Evolutionary conservation across 2,113 vertebrate species (phyloP).

Genomic region (Tricholaema leucomelas): DNA sequence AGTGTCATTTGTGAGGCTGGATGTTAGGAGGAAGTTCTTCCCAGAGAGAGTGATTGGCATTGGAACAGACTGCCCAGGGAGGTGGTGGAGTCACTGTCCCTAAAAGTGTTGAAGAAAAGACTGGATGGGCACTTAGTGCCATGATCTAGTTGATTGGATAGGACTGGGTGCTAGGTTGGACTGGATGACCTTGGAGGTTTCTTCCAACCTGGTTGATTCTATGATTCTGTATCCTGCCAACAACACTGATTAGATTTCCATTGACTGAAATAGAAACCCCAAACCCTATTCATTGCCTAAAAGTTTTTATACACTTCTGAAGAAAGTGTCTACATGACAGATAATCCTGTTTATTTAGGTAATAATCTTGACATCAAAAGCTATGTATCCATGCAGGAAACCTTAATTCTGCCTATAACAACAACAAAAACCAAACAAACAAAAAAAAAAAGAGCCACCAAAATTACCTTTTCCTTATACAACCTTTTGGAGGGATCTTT

Average conservation of each 20-base stretch:
- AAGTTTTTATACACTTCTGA: background rate
- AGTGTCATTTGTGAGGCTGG: too few relatives aligned
- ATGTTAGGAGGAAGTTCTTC: too few relatives aligned
- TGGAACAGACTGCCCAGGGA: too few relatives aligned
- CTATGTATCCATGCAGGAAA: background rate
- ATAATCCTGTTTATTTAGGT: background rate
- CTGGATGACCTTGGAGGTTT: too few relatives aligned
- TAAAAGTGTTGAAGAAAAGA: too few relatives aligned
- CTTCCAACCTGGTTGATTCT: too few relatives aligned
- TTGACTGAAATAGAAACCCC: background rate
- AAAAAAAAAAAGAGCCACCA: too few relatives aligned
- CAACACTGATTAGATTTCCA: background rate
- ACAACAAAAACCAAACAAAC: background rate
- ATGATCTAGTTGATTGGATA: too few relatives aligned
- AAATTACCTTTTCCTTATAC: rapidly evolving
- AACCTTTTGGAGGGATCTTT: background rate
- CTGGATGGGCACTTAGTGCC: too few relatives aligned
- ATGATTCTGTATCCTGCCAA: background rate
- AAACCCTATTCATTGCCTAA: background rate
- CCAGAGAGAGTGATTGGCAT: too few relatives aligned
- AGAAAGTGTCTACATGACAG: background rate
- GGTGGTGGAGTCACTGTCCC: too few relatives aligned
- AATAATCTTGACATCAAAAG: background rate
- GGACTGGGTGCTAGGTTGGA: too few relatives aligned
- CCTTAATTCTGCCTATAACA: background rate